These are phyloP conservation scores for Apus apus DNA, from an alignment of 2,113 vertebrate species.

Conservation along the genomic window DNA sequence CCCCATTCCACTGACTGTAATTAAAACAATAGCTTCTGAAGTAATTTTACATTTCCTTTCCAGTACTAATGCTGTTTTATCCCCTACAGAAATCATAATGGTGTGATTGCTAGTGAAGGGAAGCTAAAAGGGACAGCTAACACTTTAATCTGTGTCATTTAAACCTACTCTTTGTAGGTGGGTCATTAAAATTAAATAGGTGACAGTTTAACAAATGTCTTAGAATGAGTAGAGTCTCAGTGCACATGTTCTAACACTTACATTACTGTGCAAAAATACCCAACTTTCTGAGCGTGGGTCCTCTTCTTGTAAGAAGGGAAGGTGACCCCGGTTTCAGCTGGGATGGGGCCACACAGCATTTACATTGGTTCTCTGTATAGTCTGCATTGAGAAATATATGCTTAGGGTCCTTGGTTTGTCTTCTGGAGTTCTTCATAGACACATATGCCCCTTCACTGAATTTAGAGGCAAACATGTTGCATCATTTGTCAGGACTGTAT, in stretches of 20 bases:
- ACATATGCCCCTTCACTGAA: not conserved
- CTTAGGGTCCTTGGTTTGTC: not conserved
- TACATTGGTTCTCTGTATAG: not conserved
- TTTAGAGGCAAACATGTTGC: not conserved
- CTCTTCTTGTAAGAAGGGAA: not conserved
- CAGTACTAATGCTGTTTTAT: not conserved
- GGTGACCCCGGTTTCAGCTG: not conserved
- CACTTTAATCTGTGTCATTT: not conserved
- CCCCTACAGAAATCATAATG: not conserved
- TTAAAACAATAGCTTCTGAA: constrained; percentile 45
- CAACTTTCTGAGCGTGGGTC: not conserved
- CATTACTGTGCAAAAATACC: not conserved
- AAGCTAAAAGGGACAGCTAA: not conserved
- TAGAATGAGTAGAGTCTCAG: not conserved
- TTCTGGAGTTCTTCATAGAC: not conserved
- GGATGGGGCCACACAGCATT: not conserved
- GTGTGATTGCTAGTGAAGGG: not conserved
- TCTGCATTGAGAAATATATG: not conserved
- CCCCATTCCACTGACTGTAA: constrained; percentile 2
- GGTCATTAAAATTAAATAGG: not conserved
- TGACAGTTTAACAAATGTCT: not conserved
- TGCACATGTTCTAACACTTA: not conserved
- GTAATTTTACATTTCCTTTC: constrained; percentile 31
- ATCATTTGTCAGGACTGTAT: not conserved
- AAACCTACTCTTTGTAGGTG: not conserved